Base-by-base conservation (phyloP, 2,888 invertebrate species). In the Drosophila melanosoma region DNA sequence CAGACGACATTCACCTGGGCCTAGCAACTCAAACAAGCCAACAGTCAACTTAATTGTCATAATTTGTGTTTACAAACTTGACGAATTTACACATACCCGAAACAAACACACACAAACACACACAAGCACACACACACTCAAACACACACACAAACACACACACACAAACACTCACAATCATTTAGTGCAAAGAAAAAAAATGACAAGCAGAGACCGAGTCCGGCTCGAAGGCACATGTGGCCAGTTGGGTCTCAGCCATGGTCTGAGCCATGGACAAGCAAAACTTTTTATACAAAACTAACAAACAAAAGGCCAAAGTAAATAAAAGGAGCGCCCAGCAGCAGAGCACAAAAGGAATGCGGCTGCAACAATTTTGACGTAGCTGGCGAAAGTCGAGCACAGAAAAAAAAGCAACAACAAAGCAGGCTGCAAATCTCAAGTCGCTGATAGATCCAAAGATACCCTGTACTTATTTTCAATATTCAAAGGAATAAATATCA, bases 41-140 rank as follows among this genome's bases (percentile, higher is more conserved):
- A 62, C 78, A 89, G 88, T 87, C 79, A 87, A 87, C 86, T 90
- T 87, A 87, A 87, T 87, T 87, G 89, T 87, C 90, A 87, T 87
- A 87, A 87, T 87, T 87, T 87, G 80, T 87, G 82, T 90, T 90
- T 84, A 82, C 87, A 74, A 90, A 87, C 89, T 81, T 89, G 90
- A 87, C 89, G 90, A 87, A 87, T 84, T 89, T 79, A 72, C 83
- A 70, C 75, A 76, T 59, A 65, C 42, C 29, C 56, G 11, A 51
- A 29, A 32, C 58, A 40, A 35, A 36, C 52, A 58, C 58, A 56
- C 61, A 58, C 26, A 26, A 32, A 51, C 20, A 54, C 26, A 23
- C 32, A 51, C 32, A 62, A 35, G n/a, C 35, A 51, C 32, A 62
- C 53, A 54, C 7, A 38, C 4, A 40, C n/a, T 26, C 40, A 5